A percentile compares a stretch with the other conserved stretches of the same genome.
These are phyloP conservation scores for Clarias gariepinus DNA, from an alignment of 2,113 vertebrate genomes.

Conservation along the genomic window DNA sequence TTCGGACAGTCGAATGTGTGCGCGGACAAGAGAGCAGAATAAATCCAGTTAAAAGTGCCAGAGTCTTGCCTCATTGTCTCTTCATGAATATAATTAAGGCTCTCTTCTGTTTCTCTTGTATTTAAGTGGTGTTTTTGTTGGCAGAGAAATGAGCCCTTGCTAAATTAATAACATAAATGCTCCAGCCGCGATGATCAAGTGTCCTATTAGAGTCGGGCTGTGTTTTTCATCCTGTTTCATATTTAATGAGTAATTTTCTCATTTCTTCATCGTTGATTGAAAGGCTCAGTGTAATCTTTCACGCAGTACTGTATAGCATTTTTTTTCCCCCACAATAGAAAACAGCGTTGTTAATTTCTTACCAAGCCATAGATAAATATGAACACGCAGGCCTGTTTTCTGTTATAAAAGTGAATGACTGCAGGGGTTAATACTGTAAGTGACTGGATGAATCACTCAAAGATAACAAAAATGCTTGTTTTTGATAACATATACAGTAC, in stretches of 20 bases:
- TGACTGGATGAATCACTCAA: not conserved
- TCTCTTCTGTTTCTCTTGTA: constrained; percentile 63
- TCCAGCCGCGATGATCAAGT: constrained; percentile 67
- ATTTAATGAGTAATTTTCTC: constrained; percentile 66
- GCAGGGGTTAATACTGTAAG: not conserved
- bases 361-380: not conserved
- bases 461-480: not conserved
- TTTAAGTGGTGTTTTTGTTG: constrained; percentile 57
- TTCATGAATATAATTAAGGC: constrained; percentile 68
- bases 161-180: constrained; percentile 70
- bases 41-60: constrained; percentile 43
- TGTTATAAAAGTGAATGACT: not conserved
- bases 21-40: constrained; percentile 26
- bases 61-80: constrained; percentile 63
- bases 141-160: constrained; percentile 56
- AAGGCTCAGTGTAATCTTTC: constrained; percentile 16
- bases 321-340: not conserved
- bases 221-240: constrained; percentile 59
- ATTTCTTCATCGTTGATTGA: constrained; percentile 32
- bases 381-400: not conserved
- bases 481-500: not conserved
- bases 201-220: constrained; percentile 63
- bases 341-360: not conserved
- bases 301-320: not conserved
- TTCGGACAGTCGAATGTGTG: constrained; percentile 32